Evolutionary conservation across 2,113 vertebrate genomes (phyloP), one percentile per base, ranked within the genome.

Genomic region (Sinocyclocheilus grahami): DNA sequence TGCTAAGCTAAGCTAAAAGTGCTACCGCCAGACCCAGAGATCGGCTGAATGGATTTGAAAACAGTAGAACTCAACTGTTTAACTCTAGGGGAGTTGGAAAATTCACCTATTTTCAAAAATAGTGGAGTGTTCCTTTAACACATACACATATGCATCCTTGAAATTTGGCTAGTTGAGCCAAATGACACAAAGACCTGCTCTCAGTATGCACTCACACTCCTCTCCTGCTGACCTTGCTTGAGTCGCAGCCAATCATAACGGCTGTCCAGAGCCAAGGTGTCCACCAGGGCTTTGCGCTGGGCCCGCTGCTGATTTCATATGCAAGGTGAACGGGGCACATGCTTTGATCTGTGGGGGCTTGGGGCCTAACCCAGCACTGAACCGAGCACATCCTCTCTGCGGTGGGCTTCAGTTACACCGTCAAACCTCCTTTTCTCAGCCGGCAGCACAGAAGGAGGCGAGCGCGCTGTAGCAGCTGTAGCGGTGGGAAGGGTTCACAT

Each of bases 191-290:
- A 81, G 87, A 60, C 37, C 69, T 27, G 14, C 69, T 77, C 60
- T 0, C 27, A 37, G 85, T 82, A 69, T 81, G 72, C 60, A 76
- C 71, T 27, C 37, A 8, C 58, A 20, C 39, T 30, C 75, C 48
- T 63, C 60, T 78, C 55, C 79, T 75, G 84, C 75, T 80, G 77
- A 84, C 67, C 55, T 53, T 16, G 33, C n/a, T 83, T 87, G 85
- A 86, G 58, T 33, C 39, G 37, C 46, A 46, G 92, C 92, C 94
- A 94, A 93, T 74, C 87, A 84, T 82, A 89, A 86, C 3, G 76
- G 53, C 63, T 37, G 51, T 86, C 85, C 86, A 22, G 69, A 91
- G 91, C 92, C 93, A 94, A 89, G 87, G 75, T 84, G 48, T 88
- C 83, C 75, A 88, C 85, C 63, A 88, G 83, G 78, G 90, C 83